Evolutionary conservation across 2,888 invertebrate species (phyloP).

Genomic region (Tortricodes alternella): DNA sequence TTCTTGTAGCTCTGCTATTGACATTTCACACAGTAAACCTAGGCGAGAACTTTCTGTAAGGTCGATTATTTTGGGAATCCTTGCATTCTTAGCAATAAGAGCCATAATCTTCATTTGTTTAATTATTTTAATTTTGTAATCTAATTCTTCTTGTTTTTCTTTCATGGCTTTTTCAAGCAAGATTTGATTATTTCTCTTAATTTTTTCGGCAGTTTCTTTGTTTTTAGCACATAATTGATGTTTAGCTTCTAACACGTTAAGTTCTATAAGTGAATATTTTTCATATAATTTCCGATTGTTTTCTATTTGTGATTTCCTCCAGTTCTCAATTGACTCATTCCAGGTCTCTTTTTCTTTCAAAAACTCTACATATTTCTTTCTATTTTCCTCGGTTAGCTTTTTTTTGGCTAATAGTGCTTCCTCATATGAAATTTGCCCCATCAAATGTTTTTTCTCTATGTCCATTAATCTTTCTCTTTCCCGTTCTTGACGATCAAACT

Average conservation of each 20-base stretch:
- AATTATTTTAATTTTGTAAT: constrained; percentile 72
- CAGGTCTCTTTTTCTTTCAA: constrained; percentile 74
- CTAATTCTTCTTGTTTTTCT: constrained; percentile 74
- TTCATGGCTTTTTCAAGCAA: constrained; percentile 63
- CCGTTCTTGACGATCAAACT: constrained; percentile 67
- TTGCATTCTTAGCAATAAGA: constrained; percentile 76
- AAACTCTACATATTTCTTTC: constrained; percentile 75
- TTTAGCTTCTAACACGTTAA: constrained; percentile 59
- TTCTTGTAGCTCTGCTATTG: constrained; percentile 84
- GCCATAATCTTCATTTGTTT: constrained; percentile 78
- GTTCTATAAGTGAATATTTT: constrained; percentile 59
- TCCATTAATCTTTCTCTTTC: constrained; percentile 76
- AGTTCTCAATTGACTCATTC: constrained; percentile 75
- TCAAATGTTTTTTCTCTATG: constrained; percentile 83
- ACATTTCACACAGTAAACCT: constrained; percentile 85
- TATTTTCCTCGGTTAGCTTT: constrained; percentile 70
- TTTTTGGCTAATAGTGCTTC: constrained; percentile 83
- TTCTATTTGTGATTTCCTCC: constrained; percentile 73
- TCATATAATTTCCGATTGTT: constrained; percentile 75
- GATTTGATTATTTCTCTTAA: constrained; percentile 60
- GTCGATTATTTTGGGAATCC: constrained; percentile 80
- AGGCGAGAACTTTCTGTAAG: constrained; percentile 82
- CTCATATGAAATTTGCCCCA: constrained; percentile 82
- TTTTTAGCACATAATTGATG: constrained; percentile 51
- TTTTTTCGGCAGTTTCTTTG: constrained; percentile 55